Percentiles rank a stretch among this genome's conserved stretches.
These are phyloP conservation scores for Neoitamus cyanurus DNA, from an alignment of 2,888 invertebrate species.

Conservation along the genomic window DNA sequence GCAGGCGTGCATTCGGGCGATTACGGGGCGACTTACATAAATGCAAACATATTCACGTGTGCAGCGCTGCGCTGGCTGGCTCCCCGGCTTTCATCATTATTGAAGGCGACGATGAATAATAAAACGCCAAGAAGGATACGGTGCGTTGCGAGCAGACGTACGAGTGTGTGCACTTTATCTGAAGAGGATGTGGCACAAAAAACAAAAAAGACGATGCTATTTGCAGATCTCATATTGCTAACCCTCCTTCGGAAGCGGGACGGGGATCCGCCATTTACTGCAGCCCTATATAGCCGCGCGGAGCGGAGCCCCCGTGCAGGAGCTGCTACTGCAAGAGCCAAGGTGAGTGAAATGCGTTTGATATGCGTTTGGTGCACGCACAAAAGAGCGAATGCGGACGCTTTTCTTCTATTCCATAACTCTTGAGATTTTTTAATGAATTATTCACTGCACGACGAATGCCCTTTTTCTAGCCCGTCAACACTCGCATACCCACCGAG, in stretches of 20 bases:
- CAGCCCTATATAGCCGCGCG: neutral
- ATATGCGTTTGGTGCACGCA: constrained; percentile 39
- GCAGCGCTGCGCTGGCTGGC: neutral
- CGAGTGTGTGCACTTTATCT: constrained; percentile 37
- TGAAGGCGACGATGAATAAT: constrained; percentile 45
- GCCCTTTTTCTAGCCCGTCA: constrained; percentile 33
- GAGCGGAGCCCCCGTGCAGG: neutral
- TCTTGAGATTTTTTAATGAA: constrained; percentile 33
- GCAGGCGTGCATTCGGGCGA: constrained; percentile 13
- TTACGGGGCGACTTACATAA: constrained; percentile 31
- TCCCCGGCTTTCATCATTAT: constrained; percentile 39
- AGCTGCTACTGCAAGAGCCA: constrained; percentile 2
- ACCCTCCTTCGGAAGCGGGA: constrained; percentile 19
- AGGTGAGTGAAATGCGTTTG: constrained; percentile 40
- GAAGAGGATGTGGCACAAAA: constrained; percentile 36
- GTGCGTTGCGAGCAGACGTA: constrained; percentile 33
- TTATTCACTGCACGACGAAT: constrained; percentile 39
- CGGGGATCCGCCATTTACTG: constrained; percentile 20
- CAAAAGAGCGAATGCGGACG: constrained; percentile 18
- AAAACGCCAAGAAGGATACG: constrained; percentile 36
- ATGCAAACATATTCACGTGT: constrained; percentile 39
- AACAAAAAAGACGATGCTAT: constrained; percentile 42
- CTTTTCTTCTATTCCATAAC: constrained; percentile 36
- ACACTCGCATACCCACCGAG: neutral
- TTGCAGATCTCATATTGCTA: constrained; percentile 41